Base-by-base conservation (phyloP, 2,888 invertebrate genomes). In the Nymphalis c-album region DNA sequence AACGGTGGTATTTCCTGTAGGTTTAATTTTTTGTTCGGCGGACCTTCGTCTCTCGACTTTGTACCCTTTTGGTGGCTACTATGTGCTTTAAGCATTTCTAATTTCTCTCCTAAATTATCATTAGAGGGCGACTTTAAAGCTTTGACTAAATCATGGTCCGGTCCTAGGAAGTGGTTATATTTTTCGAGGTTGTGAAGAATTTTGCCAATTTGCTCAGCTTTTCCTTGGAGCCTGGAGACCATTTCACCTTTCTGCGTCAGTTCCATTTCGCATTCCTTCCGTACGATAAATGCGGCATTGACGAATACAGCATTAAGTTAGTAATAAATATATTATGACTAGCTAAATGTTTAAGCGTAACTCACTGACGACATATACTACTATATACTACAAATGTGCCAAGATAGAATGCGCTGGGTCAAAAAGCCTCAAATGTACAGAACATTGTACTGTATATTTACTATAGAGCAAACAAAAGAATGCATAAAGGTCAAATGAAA, bases 181-280 rank as follows among this genome's bases (percentile, higher is more conserved):
- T 96, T 97, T 93, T 97, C 97, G 85, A 98, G 94, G 92, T 97
- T 97, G 93, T 95, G 95, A 79, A 98, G 95, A 87, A 98, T 96
- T 94, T 97, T 96, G 92, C 98, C 97, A 91, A 98, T 98, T 92
- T 98, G 98, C 85, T 96, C 96, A 79, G 98, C 98, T 94, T 98
- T 98, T 82, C 96, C 96, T 92, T 98, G 98, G 79, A 98, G 95
- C 81, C 98, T 96, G 87, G 96, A 96, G 81, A 98, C 98, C 95
- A 98, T 96, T 93, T 98, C 97, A 80, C 97, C 98, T 91, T 98
- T 98, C 94, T 98, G 97, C 82, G 98, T 98, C 88, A 98, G 94
- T 90, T 98, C 97, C 93, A 95, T 95, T 93, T 98, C 98, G 94
- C 97, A 98, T 93, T 97, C 97, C 97, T 97, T 92, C 88, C 90